Conservation (phyloP, 2,888 invertebrate genomes). For the Ectemnius continuus region DNA sequence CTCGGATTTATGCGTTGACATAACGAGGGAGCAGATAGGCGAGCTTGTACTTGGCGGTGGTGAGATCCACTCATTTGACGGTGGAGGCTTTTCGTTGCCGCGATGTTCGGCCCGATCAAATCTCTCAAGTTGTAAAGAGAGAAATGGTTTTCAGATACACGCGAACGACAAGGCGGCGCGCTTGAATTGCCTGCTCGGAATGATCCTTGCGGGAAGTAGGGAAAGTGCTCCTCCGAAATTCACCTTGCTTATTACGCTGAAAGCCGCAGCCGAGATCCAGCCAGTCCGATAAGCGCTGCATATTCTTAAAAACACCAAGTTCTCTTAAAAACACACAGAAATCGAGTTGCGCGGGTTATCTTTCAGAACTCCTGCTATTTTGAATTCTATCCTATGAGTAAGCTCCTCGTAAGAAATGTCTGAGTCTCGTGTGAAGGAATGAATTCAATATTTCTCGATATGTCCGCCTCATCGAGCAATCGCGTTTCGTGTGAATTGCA, state of each 20-base stretch:
- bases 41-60: background rate
- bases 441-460: conserved; percentile 46
- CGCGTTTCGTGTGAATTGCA: conserved; percentile 40
- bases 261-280: no score
- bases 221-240: no score
- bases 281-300: no score
- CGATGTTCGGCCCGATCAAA: background rate
- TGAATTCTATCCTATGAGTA: no score
- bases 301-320: no score
- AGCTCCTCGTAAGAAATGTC: background rate
- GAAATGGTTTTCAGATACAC: no score
- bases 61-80: background rate
- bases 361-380: no score
- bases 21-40: background rate
- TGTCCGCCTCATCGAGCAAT: conserved; percentile 50
- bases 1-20: background rate
- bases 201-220: no score
- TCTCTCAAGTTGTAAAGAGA: background rate
- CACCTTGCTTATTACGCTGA: no score
- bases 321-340: conserved; percentile 18
- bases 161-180: no score
- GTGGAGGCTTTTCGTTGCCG: background rate
- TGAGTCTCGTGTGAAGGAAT: conserved; percentile 17
- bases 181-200: no score
- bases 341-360: no score